Evolutionary conservation across 2,797 vertebrate genomes (phyloP).

Genomic region (Apogon hyalosoma): DNA sequence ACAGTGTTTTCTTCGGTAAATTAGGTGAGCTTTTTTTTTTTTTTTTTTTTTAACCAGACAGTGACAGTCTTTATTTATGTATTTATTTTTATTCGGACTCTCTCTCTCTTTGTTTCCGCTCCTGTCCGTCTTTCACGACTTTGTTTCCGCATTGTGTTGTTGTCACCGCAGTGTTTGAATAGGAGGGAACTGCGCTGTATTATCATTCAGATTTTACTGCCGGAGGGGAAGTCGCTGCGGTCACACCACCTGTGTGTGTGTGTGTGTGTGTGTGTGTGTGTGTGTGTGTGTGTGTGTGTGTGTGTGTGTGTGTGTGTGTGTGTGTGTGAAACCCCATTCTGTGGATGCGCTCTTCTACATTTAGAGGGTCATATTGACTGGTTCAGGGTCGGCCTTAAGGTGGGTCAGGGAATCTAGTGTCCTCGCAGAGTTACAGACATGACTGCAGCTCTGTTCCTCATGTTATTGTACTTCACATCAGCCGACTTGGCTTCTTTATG

Average conservation of each 20-base stretch:
- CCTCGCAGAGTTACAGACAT: too few species aligned
- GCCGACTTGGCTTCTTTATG: too few species aligned
- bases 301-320: constrained; percentile 12
- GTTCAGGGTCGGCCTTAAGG: too few species aligned
- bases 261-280: constrained; percentile 9
- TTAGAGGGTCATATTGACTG: too few species aligned
- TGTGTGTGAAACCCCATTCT: not conserved
- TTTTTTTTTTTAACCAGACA: not conserved
- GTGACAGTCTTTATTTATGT: too few species aligned
- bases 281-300: constrained; percentile 25
- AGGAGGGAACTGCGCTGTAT: constrained; percentile 54
- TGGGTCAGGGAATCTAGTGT: too few species aligned
- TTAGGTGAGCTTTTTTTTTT: constrained; percentile 42
- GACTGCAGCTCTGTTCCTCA: too few species aligned
- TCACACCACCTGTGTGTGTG: constrained; percentile 62
- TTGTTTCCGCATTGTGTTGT: constrained; percentile 2
- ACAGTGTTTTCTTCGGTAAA: not conserved
- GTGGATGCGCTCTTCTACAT: too few species aligned
- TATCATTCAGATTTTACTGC: constrained; percentile 74
- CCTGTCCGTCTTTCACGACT: not conserved
- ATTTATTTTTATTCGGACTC: not conserved
- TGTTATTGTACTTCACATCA: too few species aligned
- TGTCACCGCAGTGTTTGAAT: constrained; percentile 75
- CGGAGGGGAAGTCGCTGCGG: constrained; percentile 75
- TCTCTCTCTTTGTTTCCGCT: not conserved